A percentile compares a stretch with the other conserved stretches of the same genome.
phyloP scores from a whole-genome alignment of 2,888 invertebrate species.

The Dichetophora obliterata region DNA sequence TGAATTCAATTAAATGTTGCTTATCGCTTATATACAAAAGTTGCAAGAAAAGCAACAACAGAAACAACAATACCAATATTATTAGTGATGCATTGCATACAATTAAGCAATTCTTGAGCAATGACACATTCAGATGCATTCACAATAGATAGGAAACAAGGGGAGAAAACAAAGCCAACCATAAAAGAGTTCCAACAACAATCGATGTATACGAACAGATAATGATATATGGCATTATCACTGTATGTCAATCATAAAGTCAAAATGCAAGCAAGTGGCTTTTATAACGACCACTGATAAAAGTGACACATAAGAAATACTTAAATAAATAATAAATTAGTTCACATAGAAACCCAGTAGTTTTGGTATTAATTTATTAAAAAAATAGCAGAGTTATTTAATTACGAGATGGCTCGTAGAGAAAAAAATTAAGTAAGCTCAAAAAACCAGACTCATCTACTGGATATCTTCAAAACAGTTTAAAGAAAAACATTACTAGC shows the following conservation, averaged over 20 bases:
- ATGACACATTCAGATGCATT: conserved; percentile 3
- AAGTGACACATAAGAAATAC: too few relatives aligned
- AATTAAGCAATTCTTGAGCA: conserved; percentile 26
- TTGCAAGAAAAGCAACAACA: conserved; percentile 34
- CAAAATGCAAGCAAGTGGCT: too few relatives aligned
- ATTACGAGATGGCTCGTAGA: too few relatives aligned
- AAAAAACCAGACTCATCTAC: too few relatives aligned
- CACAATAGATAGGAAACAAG: neutral
- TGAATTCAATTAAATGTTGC: conserved; percentile 24
- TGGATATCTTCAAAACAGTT: too few relatives aligned
- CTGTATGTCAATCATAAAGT: too few relatives aligned
- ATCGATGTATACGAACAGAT: neutral
- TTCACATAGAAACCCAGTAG: too few relatives aligned
- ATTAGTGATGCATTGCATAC: conserved; percentile 41
- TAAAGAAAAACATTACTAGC: neutral
- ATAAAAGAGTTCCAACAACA: neutral
- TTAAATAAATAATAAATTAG: too few relatives aligned
- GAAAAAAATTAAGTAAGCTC: too few relatives aligned
- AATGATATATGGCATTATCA: neutral
- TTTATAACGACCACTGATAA: too few relatives aligned
- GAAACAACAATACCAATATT: conserved; percentile 29
- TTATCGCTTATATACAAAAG: conserved; percentile 37
- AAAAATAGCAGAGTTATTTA: too few relatives aligned
- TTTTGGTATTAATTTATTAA: too few relatives aligned
- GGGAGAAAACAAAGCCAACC: neutral